phyloP scores from a whole-genome alignment of 2,113 vertebrate species.

The Myotis davidii region DNA sequence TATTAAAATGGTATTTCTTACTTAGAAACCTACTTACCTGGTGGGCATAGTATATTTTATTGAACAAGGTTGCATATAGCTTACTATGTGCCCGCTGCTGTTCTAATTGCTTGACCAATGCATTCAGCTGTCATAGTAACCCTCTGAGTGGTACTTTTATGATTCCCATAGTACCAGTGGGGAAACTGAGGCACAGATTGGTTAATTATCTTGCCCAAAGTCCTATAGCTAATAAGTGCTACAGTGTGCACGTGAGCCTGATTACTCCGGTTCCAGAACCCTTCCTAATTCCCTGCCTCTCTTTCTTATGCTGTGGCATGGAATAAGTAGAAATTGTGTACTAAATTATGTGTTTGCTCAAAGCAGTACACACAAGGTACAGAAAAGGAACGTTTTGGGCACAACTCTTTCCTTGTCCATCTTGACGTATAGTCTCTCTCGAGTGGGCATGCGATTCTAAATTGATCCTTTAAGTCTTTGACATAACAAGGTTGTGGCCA shows the following conservation, averaged over 20 bases:
- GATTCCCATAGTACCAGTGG: neutral
- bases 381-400: neutral
- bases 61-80: neutral
- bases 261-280: neutral
- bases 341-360: neutral
- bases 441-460: neutral
- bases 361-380: neutral
- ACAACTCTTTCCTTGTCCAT: neutral
- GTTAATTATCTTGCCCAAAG: neutral
- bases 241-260: neutral
- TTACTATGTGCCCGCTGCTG: neutral
- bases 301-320: neutral
- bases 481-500: neutral
- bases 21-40: neutral
- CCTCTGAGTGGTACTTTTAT: neutral
- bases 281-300: neutral
- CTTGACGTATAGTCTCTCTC: neutral
- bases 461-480: neutral
- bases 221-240: neutral
- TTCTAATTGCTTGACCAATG: neutral
- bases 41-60: neutral
- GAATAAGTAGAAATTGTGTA: neutral
- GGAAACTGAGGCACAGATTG: neutral
- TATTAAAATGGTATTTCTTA: neutral
- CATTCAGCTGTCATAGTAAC: neutral